Conservation (phyloP, 1,140 invertebrate species). For the Plodia interpunctella region DNA sequence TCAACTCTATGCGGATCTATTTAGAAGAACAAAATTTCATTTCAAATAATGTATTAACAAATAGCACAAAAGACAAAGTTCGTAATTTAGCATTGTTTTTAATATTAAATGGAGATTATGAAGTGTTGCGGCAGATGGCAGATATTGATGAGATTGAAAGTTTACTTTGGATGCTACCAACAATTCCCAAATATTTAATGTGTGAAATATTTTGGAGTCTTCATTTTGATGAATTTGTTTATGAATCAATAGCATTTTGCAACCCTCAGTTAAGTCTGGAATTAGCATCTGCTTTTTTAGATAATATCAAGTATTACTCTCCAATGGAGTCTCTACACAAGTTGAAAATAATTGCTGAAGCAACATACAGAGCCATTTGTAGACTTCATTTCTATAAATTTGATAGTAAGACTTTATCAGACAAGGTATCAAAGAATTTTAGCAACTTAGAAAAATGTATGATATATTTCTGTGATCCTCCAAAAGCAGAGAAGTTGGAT, state of each 20-base stretch:
- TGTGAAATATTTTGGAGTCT: conserved; percentile 60
- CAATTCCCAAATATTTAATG: conserved; percentile 52
- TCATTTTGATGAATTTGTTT: conserved; percentile 52
- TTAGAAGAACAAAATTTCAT: conserved; percentile 42
- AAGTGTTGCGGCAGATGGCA: conserved; percentile 41
- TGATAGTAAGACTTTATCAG: conserved; percentile 25
- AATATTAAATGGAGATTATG: conserved; percentile 53
- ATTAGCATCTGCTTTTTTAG: conserved; percentile 42
- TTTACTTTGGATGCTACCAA: conserved; percentile 55
- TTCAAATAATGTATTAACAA: conserved; percentile 26
- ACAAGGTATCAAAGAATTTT: conserved; percentile 28
- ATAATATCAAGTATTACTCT: conserved; percentile 53
- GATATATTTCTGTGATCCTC: conserved; percentile 48
- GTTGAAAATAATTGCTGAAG: conserved; percentile 38
- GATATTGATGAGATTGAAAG: conserved; percentile 46
- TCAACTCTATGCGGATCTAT: conserved; percentile 38
- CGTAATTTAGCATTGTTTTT: conserved; percentile 57
- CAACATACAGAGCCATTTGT: conserved; percentile 45
- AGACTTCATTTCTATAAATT: conserved; percentile 46
- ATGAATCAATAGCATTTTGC: conserved; percentile 50
- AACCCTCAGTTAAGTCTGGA: conserved; percentile 44
- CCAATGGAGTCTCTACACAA: conserved; percentile 43
- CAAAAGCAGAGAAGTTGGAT: conserved; percentile 44
- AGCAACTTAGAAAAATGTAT: conserved; percentile 48
- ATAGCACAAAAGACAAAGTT: conserved; percentile 25